Evolutionary conservation across 2,888 invertebrate species (phyloP), one percentile per base, ranked within the genome.

Genomic region (Oscheius sp.): DNA sequence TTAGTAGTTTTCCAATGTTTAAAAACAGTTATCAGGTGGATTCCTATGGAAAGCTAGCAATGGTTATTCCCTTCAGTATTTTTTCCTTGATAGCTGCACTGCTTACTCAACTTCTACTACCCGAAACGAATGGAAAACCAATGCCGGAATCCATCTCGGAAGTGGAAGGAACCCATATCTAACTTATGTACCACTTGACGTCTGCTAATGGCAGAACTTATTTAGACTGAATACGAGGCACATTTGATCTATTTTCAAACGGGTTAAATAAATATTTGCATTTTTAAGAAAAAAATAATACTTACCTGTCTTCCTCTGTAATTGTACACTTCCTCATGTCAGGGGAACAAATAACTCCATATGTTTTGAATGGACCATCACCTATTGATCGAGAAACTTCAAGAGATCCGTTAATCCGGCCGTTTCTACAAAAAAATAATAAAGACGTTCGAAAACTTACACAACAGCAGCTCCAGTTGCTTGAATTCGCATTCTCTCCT

Each of bases 321-420:
- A 89, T 80, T 68, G 87, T 86, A 79, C 89, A 87, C 70, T 87
- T 86, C 74, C 88, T 88, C 45, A 89, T 82, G 76, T 89, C 88
- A 4, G 89, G 89, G 9, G 87, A 68, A 80, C 87, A 87, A 6
- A 84, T 86, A 24, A 89, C 86, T n/a, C 89, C 89, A 66, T 86
- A 85, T 9, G 87, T 87, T 77, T 89, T 89, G 81, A 87, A 88
- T 44, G 87, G 88, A 1, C 88, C 88, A 79, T 89, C 89, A 9
- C 89, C 89, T 36, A 89, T 86, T 2, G 89, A 88, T 20, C 89
- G 82, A 1, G 89, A 89, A 33, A 89, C 88, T 80, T 89, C 89
- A 61, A 89, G 80, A 1, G 86, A 74, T 30, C 87, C 87, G 74
- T 86, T 80, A 2, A 87, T 80, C 44, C 87, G 78, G 5, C 87